phyloP scores from a whole-genome alignment of 64 coral and sea anemone species.

The Montipora efflorescens region DNA sequence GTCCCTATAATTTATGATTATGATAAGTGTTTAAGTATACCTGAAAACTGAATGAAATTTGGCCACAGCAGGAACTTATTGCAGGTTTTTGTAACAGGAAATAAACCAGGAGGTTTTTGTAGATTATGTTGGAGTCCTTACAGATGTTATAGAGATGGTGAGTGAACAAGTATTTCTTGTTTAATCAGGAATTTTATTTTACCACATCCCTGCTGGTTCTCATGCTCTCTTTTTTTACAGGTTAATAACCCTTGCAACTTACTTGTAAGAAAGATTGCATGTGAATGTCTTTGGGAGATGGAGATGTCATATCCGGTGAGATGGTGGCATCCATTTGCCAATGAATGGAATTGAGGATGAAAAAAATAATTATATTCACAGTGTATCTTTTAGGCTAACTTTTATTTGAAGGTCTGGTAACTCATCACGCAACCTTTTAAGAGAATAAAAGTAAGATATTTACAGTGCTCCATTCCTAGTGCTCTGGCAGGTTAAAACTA shows the following conservation, averaged over 20 bases:
- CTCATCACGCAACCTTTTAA: no score
- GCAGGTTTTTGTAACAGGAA: constrained; percentile 30
- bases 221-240: constrained; percentile 32
- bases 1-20: no score
- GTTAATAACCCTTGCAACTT: constrained; percentile 77
- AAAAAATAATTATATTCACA: no score
- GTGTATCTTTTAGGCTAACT: no score
- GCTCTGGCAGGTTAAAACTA: no score
- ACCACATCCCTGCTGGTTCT: not conserved
- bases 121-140: constrained; percentile 85
- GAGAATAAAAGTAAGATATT: no score
- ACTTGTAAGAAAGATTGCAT: constrained; percentile 87
- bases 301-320: constrained; percentile 96
- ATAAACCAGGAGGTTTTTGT: constrained; percentile 80
- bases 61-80: not conserved
- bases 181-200: not conserved
- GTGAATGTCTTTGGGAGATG: constrained; percentile 97
- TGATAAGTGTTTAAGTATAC: no score
- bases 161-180: not conserved
- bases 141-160: constrained; percentile 81
- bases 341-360: no score
- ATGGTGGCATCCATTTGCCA: no score
- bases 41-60: no score
- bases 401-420: no score
- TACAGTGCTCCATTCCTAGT: no score